These are phyloP conservation scores for Dryocosmus kuriphilus DNA, from an alignment of 2,888 invertebrate genomes.

Conservation along the genomic window DNA sequence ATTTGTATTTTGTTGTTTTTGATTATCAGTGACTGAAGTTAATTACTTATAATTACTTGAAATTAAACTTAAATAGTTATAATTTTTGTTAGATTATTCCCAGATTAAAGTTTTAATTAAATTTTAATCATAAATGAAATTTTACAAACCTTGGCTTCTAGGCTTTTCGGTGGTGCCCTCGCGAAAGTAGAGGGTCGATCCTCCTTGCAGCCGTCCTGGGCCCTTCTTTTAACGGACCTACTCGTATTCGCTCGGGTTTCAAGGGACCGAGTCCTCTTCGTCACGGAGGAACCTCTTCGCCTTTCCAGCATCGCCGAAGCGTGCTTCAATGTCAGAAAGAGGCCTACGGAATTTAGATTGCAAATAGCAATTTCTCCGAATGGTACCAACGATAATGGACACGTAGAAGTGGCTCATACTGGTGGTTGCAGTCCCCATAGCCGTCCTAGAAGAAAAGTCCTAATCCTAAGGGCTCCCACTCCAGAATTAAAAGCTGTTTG, in stretches of 20 bases:
- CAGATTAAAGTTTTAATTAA: no score
- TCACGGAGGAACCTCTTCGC: slow-evolving; percentile 91
- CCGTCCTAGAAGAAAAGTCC: slow-evolving; percentile 82
- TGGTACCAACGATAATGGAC: slow-evolving; percentile 67
- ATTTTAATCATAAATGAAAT: no score
- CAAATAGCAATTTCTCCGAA: slow-evolving; percentile 79
- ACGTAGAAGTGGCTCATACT: slow-evolving; percentile 61
- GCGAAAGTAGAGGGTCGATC: slow-evolving; percentile 90
- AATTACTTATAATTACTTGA: no score
- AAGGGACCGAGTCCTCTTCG: slow-evolving; percentile 90
- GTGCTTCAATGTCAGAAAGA: slow-evolving; percentile 91
- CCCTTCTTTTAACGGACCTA: slow-evolving; percentile 90
- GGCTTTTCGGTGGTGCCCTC: slow-evolving; percentile 91
- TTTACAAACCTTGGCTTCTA: slow-evolving; percentile 46
- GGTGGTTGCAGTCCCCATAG: slow-evolving; percentile 76
- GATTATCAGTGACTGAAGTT: no score
- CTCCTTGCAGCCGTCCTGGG: slow-evolving; percentile 89
- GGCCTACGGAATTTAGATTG: slow-evolving; percentile 91
- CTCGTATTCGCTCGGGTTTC: slow-evolving; percentile 92
- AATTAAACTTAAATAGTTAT: not conserved
- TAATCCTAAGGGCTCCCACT: slow-evolving; percentile 89
- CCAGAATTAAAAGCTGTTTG: slow-evolving; percentile 92
- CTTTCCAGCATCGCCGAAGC: slow-evolving; percentile 89
- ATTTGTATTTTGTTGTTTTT: no score
- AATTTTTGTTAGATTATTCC: no score